Base-by-base conservation (phyloP, 2,888 invertebrate species). In the Stenchaetothrips biformis region DNA sequence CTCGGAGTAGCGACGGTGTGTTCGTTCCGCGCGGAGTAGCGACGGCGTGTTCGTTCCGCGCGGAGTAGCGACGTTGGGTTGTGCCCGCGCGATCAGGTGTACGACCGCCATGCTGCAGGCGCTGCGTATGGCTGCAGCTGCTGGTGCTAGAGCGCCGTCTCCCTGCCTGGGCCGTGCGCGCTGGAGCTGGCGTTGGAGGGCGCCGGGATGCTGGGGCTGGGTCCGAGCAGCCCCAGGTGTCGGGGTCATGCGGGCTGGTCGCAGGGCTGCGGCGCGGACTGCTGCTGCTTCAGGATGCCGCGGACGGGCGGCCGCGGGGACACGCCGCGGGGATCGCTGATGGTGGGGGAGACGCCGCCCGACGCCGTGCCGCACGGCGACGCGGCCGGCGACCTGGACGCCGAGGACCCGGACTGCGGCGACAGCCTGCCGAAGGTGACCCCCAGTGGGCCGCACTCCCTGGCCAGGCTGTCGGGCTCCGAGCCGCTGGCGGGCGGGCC, bases 261-360 rank as follows among this genome's bases (percentile, higher is more conserved):
- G 67, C 67, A 74, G 25, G 67, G 67, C 67, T 74, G 67, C 67
- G 67, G 25, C 8, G 67, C 21, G 4, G 67, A 74, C 67, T 74
- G 67, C 67, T 59, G 59, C 59, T 74, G 67, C 67, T 74, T 74
- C 25, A 74, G 67, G 67, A 74, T 74, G 67, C 67, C 67, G 9
- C 67, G 67, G 25, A 74, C 67, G 21, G 67, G 67, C 67, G 67
- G 67, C 25, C 67, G 21, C 25, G 67, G 67, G 0, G 67, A 74
- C 67, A 74, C 67, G 25, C 67, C 67, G 9, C 67, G 7, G 25
- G 25, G 2, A 1, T 74, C 67, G 25, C 67, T 25, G 67, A 74
- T 74, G 67, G 67, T 74, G 9, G 67, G 67, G 25, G 67, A 74
- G 25, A 74, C 67, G 6, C 67, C 67, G 67, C 67, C 67, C 67